Evolutionary conservation across 2,888 invertebrate genomes (phyloP).

Genomic region (Hartigia nigra): DNA sequence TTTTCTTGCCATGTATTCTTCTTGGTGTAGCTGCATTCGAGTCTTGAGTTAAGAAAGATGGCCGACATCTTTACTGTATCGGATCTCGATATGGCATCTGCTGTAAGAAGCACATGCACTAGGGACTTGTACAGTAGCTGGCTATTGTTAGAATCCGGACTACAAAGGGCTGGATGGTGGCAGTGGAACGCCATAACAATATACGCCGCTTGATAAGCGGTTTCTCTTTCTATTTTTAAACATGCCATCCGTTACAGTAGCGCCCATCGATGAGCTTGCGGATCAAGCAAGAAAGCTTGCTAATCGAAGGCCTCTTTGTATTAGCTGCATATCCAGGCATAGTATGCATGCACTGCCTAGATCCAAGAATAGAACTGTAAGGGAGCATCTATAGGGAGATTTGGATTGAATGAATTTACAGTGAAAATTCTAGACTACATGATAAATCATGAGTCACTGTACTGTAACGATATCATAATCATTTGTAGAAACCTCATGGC

Average conservation of each 20-base stretch:
- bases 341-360: background rate
- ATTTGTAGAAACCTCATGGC: background rate
- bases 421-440: background rate
- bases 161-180: constrained; percentile 4
- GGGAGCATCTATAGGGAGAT: background rate
- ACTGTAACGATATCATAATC: background rate
- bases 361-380: background rate
- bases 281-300: background rate
- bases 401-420: background rate
- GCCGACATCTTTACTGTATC: background rate
- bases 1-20: background rate
- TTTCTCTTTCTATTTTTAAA: background rate
- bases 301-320: background rate
- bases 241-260: background rate
- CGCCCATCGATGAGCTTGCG: background rate
- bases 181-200: constrained; percentile 1
- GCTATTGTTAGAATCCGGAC: background rate
- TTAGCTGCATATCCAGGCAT: background rate
- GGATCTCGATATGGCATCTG: background rate
- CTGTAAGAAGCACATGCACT: background rate
- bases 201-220: constrained; percentile 6
- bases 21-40: background rate
- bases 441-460: background rate
- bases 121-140: background rate
- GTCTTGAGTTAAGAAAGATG: background rate